Percentiles rank a stretch among this genome's conserved stretches.
Evolutionary conservation across 2,888 invertebrate genomes (phyloP).

Genomic region (Operophtera brumata): DNA sequence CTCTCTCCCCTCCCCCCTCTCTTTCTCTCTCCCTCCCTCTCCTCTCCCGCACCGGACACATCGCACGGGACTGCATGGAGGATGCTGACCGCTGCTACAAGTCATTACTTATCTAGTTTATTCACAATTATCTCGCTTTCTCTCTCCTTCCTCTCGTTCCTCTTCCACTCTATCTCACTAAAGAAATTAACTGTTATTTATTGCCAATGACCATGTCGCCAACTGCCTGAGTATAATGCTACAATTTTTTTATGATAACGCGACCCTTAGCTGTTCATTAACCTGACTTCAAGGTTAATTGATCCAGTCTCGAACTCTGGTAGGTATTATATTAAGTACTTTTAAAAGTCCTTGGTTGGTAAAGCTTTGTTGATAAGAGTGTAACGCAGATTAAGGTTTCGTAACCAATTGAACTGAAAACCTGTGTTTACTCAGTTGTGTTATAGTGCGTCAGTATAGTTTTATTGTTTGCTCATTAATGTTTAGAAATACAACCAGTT

Average conservation of each 20-base stretch:
- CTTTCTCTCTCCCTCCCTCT: no score
- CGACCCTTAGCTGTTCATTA: slow-evolving; percentile 2
- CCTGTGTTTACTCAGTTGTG: slow-evolving; percentile 8
- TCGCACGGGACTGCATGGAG: no score
- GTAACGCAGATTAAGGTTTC: no score
- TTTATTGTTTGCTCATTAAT: slow-evolving; percentile 4
- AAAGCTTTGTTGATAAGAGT: no score
- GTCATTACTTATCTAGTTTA: slow-evolving; percentile 32
- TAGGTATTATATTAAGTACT: no score
- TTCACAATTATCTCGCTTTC: background rate
- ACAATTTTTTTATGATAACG: no score
- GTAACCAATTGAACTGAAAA: background rate
- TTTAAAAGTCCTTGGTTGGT: no score
- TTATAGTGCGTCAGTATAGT: slow-evolving; percentile 4
- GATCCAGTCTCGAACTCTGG: background rate
- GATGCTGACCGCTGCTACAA: slow-evolving; percentile 94
- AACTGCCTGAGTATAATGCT: no score
- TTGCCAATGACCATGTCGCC: background rate
- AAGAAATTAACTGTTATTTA: background rate
- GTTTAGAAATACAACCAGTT: no score
- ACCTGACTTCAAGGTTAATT: slow-evolving; percentile 13
- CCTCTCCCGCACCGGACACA: no score
- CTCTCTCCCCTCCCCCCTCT: no score
- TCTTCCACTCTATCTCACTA: background rate
- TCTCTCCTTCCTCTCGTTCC: slow-evolving; percentile 70